These are phyloP conservation scores for Diploscapter pachys DNA, from an alignment of 1,140 invertebrate genomes.

Conservation along the genomic window DNA sequence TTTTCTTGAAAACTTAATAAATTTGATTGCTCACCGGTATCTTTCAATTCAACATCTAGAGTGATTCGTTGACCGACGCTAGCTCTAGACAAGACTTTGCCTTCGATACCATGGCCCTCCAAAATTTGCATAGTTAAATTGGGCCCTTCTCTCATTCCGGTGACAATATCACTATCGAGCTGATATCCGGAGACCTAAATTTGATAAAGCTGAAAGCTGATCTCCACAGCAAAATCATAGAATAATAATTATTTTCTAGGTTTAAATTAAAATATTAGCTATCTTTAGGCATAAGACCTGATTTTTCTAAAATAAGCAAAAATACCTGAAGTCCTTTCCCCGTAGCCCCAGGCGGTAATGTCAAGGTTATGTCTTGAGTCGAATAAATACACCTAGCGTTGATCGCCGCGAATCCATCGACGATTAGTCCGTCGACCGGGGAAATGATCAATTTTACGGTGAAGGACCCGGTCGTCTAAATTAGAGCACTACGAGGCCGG, in stretches of 20 bases:
- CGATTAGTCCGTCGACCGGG: conserved; percentile 32
- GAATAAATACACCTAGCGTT: conserved; percentile 29
- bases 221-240: no score
- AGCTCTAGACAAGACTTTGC: conserved; percentile 27
- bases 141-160: conserved; percentile 32
- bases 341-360: conserved; percentile 25
- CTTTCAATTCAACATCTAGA: conserved; percentile 32
- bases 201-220: no score
- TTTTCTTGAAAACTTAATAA: conserved; percentile 7
- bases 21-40: conserved; percentile 28
- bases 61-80: conserved; percentile 38
- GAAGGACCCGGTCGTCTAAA: conserved; percentile 29
- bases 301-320: background rate
- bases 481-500: background rate
- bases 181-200: background rate
- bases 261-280: no score
- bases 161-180: conserved; percentile 28
- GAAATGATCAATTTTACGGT: conserved; percentile 29
- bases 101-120: conserved; percentile 36
- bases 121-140: conserved; percentile 34
- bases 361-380: conserved; percentile 34
- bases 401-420: conserved; percentile 33
- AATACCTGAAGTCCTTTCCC: conserved; percentile 23
- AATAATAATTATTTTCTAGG: background rate
- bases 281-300: no score